A percentile compares a stretch with the other conserved stretches of the same genome.
phyloP scores from a whole-genome alignment of 1,140 invertebrate species.

The Drosophila bocki region DNA sequence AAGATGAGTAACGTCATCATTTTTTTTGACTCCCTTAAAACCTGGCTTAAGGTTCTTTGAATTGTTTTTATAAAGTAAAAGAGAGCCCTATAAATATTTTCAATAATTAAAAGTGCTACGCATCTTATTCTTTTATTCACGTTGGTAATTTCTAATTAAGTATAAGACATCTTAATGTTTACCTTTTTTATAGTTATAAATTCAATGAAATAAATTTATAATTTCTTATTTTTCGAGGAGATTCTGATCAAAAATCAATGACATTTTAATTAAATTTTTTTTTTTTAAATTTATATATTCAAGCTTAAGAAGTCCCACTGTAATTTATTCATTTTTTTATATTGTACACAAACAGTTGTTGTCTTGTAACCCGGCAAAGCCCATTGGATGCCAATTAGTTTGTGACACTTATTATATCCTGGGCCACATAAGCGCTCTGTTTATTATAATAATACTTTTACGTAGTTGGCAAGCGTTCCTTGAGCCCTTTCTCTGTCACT shows the following conservation, averaged over 20 bases:
- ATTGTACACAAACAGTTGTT: background rate
- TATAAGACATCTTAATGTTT: no score
- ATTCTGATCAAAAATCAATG: background rate
- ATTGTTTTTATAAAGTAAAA: background rate
- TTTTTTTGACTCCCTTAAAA: background rate
- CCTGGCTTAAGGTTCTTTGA: background rate
- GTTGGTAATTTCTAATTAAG: no score
- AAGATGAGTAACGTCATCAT: background rate
- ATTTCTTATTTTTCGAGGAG: background rate
- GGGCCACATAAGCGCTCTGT: slow-evolving; percentile 5
- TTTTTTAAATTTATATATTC: background rate
- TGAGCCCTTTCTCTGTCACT: background rate
- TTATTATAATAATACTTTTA: slow-evolving; percentile 26
- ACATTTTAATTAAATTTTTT: no score
- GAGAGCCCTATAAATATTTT: no score
- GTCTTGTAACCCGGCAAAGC: background rate
- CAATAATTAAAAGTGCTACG: background rate
- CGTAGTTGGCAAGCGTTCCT: slow-evolving; percentile 3
- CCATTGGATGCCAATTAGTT: slow-evolving; percentile 40
- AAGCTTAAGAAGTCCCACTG: background rate
- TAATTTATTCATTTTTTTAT: slow-evolving; percentile 4
- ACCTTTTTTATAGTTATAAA: no score
- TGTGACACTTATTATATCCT: slow-evolving; percentile 24
- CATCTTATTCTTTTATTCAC: background rate
- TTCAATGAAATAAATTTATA: background rate